Base-by-base conservation (phyloP, 2,888 invertebrate species). In the Ommatoiulus sabulosus region DNA sequence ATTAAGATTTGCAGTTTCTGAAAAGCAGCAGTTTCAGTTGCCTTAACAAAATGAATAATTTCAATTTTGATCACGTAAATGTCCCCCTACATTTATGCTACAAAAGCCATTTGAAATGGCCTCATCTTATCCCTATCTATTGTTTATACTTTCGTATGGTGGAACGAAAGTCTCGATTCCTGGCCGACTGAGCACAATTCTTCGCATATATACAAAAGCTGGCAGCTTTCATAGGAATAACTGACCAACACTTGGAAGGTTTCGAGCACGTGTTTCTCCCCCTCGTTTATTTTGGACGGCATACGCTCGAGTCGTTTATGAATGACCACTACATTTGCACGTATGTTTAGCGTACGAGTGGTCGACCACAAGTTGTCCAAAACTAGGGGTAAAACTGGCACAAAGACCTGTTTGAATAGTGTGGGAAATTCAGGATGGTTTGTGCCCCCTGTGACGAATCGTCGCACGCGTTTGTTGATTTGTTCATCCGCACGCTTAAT, bases 401-500 rank as follows among this genome's bases (percentile, higher is more conserved):
- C 72, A 72, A 72, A 72, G 72, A 72, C 72, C 20, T 24, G 72
- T 72, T 72, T 72, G 72, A 72, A 72, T 20, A 72, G 72, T 24
- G 72, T 72, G 72, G 72, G 72, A 72, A 72, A 72, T 24, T 8
- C 72, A 72, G 72, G 20, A 20, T 72, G 72, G 20, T 72, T 72
- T 72, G 72, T 10, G 72, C 72, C 24, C 72, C 72, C 72, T 72
- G 24, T 72, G 6, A 24, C 72, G 72, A 72, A 72, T 72, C 52
- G 52, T 52, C 52, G 17, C 52, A 52, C 17, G 52, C 52, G 52
- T 52, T 52, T 72, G 72, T 72, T 72, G 72, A 72, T 72, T 72
- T 72, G 72, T 72, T 72, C 72, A 72, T 72, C 72, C 20, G 20
- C 72, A 72, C 72, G 72, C 72, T 72, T 72, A 72, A 72, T 72